These are phyloP conservation scores for Chrysodeixis includens DNA, from an alignment of 2,888 invertebrate genomes.

Conservation along the genomic window DNA sequence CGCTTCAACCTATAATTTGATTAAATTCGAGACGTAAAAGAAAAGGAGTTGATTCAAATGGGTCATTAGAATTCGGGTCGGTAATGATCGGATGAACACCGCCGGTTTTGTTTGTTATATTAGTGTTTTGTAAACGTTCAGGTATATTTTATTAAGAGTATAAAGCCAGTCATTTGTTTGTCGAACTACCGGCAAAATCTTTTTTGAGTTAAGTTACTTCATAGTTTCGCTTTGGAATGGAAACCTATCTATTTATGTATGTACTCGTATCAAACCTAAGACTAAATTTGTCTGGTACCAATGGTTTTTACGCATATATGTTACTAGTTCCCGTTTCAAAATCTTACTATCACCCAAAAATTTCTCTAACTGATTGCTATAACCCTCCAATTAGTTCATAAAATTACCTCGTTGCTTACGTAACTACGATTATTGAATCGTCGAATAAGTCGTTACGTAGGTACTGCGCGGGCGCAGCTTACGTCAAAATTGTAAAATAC, in stretches of 20 bases:
- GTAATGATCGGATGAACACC: slow-evolving; percentile 85
- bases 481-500: slow-evolving; percentile 58
- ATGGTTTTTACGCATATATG: no score
- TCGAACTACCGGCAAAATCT: slow-evolving; percentile 7
- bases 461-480: slow-evolving; percentile 50
- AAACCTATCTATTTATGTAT: no score
- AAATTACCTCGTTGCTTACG: slow-evolving; percentile 36
- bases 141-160: slow-evolving; percentile 73
- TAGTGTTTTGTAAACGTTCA: slow-evolving; percentile 70
- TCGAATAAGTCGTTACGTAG: slow-evolving; percentile 54
- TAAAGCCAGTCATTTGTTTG: slow-evolving; percentile 59
- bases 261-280: no score
- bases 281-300: no score
- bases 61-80: slow-evolving; percentile 86
- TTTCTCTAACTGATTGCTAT: no score
- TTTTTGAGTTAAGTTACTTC: no score
- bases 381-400: neutral
- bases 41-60: slow-evolving; percentile 84
- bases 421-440: slow-evolving; percentile 49
- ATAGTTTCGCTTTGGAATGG: no score
- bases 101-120: slow-evolving; percentile 83
- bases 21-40: slow-evolving; percentile 85
- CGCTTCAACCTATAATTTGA: slow-evolving; percentile 88
- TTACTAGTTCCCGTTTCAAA: no score
- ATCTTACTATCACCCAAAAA: no score